Evolutionary conservation across 2,797 vertebrate species (phyloP), one percentile per base, ranked within the genome.

Genomic region (Brachyalestes nurse): DNA sequence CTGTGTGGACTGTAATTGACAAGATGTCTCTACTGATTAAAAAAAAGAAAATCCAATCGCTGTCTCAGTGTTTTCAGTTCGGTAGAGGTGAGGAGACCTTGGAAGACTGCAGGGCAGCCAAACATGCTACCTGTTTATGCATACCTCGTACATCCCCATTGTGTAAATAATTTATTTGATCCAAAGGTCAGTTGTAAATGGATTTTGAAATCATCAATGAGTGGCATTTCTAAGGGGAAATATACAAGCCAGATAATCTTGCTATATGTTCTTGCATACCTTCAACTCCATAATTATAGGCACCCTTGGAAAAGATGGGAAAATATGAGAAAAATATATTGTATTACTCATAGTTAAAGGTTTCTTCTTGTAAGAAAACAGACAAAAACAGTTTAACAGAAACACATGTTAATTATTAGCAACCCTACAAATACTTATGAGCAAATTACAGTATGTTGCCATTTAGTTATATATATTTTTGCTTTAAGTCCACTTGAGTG

Each of bases 11-110:
- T 94, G 90, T 93, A 95, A 95, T 95, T 95, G 94, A 95, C 94
- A 95, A 93, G 92, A 94, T 94, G 94, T 95, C 94, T 93, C 92
- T 93, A 93, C 93, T 94, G 94, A 94, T 94, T 94, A 92, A 94
- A 94, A 93, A 21, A 60, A 51, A 47, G 4, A 93, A 93, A 93
- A 93, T 95, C 92, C 91, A 93, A 92, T 93, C 91, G 87, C 74
- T 84, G 89, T 90, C 88, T 92, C 88, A 86, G 84, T 72, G 83
- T 87, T 90, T 90, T 88, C 85, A 82, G 88, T 86, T 38, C 85
- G 82, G 85, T 82, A 85, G 82, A 92, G 91, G 91, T 93, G 92
- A 93, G 89, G 81, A 88, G 92, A 93, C 90, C 92, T 94, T 91
- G 91, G 91, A 92, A 93, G 87, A 89, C 91, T 90, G 91, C 91